A percentile compares a stretch with the other conserved stretches of the same genome.
Evolutionary conservation across 2,113 vertebrate species (phyloP).

Genomic region (Phylloscopus trochilus): DNA sequence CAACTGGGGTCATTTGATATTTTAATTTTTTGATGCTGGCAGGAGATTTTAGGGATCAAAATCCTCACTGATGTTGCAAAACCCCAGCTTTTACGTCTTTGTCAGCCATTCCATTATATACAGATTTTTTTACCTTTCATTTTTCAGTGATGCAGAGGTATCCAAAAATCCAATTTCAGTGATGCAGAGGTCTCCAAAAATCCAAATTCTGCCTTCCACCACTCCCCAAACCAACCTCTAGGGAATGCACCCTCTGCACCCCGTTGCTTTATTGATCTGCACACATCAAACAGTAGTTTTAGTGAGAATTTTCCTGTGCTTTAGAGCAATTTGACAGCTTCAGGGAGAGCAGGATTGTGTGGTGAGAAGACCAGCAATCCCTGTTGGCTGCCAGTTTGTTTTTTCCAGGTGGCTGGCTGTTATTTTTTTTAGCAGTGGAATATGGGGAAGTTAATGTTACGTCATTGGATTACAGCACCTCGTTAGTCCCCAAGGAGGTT

Average conservation of each 20-base stretch:
- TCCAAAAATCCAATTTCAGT: background rate
- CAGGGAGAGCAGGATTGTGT: background rate
- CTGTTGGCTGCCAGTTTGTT: background rate
- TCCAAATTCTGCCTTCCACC: background rate
- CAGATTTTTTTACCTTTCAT: background rate
- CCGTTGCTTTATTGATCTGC: background rate
- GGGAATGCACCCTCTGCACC: background rate
- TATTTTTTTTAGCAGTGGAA: background rate
- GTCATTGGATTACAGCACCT: background rate
- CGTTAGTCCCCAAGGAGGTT: background rate
- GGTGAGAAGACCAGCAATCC: background rate
- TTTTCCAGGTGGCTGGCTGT: background rate
- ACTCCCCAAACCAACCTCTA: background rate
- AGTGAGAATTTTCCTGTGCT: background rate
- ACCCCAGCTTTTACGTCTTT: background rate
- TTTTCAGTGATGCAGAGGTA: background rate
- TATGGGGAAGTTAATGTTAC: fast-evolving
- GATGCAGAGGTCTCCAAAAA: background rate
- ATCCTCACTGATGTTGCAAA: background rate
- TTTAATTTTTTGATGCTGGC: background rate
- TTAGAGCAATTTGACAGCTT: background rate
- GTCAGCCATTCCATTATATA: background rate
- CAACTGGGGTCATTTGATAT: background rate
- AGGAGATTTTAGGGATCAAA: background rate
- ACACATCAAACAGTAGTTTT: background rate